Percentiles rank a stretch among this genome's conserved stretches.
Conservation (phyloP, 2,888 invertebrate genomes). For the Hypselothyrea guttata region DNA sequence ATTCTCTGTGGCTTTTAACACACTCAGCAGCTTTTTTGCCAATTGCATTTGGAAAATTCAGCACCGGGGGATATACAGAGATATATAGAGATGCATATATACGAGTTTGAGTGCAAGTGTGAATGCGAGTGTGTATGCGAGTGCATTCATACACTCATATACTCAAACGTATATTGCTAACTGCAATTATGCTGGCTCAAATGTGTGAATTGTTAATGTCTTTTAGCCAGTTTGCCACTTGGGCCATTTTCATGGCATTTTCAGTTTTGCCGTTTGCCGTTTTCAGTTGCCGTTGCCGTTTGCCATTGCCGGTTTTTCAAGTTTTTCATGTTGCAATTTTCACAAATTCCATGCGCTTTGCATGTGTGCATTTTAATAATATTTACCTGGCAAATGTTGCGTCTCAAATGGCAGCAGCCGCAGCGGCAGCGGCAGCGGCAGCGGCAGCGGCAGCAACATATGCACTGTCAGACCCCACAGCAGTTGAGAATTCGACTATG, state of each 20-base stretch:
- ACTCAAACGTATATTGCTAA: constrained; percentile 31
- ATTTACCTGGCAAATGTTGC: constrained; percentile 58
- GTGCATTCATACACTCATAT: neutral
- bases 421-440: constrained; percentile 11
- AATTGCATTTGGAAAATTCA: constrained; percentile 48
- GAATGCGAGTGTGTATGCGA: too few species aligned
- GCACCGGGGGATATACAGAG: neutral
- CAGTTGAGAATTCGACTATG: constrained; percentile 1
- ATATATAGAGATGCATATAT: neutral
- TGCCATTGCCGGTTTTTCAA: constrained; percentile 68
- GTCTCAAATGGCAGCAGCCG: constrained; percentile 27
- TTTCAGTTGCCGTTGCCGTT: constrained; percentile 43
- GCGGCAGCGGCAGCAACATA: constrained; percentile 26
- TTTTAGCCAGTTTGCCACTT: constrained; percentile 60
- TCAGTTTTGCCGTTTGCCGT: constrained; percentile 9
- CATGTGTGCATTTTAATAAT: constrained; percentile 49
- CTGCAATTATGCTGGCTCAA: constrained; percentile 69
- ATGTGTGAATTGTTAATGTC: constrained; percentile 74
- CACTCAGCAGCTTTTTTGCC: constrained; percentile 26
- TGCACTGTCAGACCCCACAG: constrained; percentile 25
- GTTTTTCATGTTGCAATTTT: constrained; percentile 62
- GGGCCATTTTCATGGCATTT: constrained; percentile 26
- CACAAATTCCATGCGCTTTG: constrained; percentile 57
- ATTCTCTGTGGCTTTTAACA: constrained; percentile 34
- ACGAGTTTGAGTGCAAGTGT: too few species aligned